A percentile compares a stretch with the other conserved stretches of the same genome.
phyloP scores from a whole-genome alignment of 1,140 invertebrate genomes.

The Diorhabda elongata region DNA sequence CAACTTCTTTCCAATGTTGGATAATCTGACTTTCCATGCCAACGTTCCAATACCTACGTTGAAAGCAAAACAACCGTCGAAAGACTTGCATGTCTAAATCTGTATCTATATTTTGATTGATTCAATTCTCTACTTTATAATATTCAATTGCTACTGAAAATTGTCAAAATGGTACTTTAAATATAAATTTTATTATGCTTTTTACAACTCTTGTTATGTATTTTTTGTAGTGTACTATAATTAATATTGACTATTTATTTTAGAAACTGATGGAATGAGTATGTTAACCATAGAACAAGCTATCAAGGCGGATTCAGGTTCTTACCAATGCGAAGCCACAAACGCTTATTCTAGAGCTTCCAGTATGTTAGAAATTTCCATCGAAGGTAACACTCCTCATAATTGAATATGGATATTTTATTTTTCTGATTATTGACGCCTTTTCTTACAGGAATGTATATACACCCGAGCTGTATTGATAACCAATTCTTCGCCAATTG shows the following conservation, averaged over 20 bases:
- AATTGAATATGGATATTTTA: conserved; percentile 15
- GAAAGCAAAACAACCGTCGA: too few species aligned
- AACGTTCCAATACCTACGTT: too few species aligned
- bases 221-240: background rate
- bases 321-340: conserved; percentile 72
- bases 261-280: conserved; percentile 64
- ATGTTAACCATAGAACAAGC: conserved; percentile 53
- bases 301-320: conserved; percentile 64
- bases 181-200: too few species aligned
- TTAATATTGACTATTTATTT: conserved; percentile 23
- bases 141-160: too few species aligned
- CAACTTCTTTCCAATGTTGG: too few species aligned
- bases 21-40: too few species aligned
- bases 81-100: too few species aligned
- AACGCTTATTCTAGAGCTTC: conserved; percentile 62
- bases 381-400: conserved; percentile 29
- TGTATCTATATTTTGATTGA: too few species aligned
- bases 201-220: too few species aligned
- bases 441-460: conserved; percentile 58
- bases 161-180: too few species aligned
- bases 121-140: too few species aligned
- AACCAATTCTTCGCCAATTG: conserved; percentile 88
- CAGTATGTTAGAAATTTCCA: conserved; percentile 56
- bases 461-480: conserved; percentile 77
- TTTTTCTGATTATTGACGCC: conserved; percentile 44